These are phyloP conservation scores for Catharus fuscescens DNA, from an alignment of 2,113 vertebrate species.

Conservation along the genomic window DNA sequence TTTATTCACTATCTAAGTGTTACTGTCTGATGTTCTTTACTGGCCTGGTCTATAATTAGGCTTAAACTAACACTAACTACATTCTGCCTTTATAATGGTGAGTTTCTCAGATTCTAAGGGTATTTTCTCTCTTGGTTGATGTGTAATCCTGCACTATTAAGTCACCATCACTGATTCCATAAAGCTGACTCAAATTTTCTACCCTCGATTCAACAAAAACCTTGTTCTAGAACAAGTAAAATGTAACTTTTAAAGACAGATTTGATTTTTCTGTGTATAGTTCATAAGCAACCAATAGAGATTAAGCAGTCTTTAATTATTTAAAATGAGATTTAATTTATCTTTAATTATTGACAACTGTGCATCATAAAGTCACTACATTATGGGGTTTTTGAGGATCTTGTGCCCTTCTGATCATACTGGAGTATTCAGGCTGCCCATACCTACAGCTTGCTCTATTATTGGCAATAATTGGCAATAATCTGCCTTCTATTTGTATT, in stretches of 20 bases:
- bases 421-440: neutral
- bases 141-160: neutral
- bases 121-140: neutral
- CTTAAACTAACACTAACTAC: neutral
- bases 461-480: neutral
- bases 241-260: neutral
- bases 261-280: neutral
- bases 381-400: neutral
- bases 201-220: neutral
- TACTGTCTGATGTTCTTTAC: neutral
- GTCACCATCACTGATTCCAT: neutral
- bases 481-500: neutral
- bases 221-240: neutral
- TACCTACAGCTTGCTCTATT: neutral
- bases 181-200: neutral
- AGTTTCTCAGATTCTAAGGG: neutral
- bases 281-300: neutral
- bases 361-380: neutral
- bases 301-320: neutral
- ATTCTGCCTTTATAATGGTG: neutral
- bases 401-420: neutral
- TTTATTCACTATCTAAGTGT: neutral
- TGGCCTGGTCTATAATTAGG: neutral
- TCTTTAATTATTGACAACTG: neutral
- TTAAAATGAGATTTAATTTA: neutral